Conservation (phyloP, 2,797 vertebrate species). For the Mormyrus hasselquistii region DNA sequence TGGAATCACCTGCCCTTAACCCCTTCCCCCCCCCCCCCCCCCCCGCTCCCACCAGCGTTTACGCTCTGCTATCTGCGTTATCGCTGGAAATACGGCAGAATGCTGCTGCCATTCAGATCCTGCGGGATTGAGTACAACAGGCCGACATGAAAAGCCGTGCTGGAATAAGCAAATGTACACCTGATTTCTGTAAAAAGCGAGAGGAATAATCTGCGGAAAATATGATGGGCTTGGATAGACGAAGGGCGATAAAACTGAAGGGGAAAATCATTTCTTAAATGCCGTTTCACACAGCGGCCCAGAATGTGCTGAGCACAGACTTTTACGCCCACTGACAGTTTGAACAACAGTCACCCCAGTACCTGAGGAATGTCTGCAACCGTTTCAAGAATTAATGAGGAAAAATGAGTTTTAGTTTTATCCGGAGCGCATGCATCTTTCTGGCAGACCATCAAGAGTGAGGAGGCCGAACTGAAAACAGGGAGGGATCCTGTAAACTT, state of each 20-base stretch:
- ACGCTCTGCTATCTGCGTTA: not conserved
- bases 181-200: not conserved
- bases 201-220: not conserved
- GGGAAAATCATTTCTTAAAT: not conserved
- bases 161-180: not conserved
- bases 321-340: not conserved
- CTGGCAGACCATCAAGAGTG: not conserved
- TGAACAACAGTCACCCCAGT: not conserved
- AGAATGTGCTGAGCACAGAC: not conserved
- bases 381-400: not conserved
- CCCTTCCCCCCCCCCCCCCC: not conserved
- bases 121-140: not conserved
- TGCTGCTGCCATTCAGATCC: not conserved
- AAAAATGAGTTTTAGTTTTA: not conserved
- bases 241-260: not conserved
- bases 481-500: not conserved
- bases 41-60: not conserved
- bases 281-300: not conserved
- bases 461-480: not conserved
- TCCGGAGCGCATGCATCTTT: not conserved
- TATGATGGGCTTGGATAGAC: not conserved
- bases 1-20: not conserved
- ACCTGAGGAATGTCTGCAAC: not conserved
- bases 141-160: not conserved
- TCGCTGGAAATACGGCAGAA: not conserved